A percentile compares a stretch with the other conserved stretches of the same genome.
Evolutionary conservation across 1,140 invertebrate species (phyloP).

Genomic region (Pachypeltis micranthus): DNA sequence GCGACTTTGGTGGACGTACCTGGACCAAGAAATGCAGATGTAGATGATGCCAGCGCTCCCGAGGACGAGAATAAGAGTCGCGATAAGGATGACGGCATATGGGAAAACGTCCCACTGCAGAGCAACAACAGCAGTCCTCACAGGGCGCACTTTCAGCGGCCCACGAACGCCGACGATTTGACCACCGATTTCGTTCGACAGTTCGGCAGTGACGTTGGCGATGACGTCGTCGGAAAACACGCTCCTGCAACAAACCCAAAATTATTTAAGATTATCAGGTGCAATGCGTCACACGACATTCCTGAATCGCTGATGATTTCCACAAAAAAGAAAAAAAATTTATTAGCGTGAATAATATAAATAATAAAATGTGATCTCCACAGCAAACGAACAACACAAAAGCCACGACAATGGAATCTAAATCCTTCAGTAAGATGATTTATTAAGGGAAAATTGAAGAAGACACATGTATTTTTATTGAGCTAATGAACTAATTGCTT

Average conservation of each 20-base stretch:
- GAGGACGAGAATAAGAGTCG: slow-evolving; percentile 71
- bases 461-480: too few species aligned
- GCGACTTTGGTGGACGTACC: slow-evolving; percentile 40
- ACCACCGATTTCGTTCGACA: not conserved
- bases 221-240: slow-evolving; percentile 32
- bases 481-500: too few species aligned
- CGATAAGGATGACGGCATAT: slow-evolving; percentile 73
- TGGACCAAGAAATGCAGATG: slow-evolving; percentile 84
- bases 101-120: slow-evolving; percentile 65
- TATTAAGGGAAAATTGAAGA: too few species aligned
- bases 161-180: slow-evolving; percentile 44
- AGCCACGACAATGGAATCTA: too few species aligned
- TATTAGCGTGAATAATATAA: too few species aligned
- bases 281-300: too few species aligned
- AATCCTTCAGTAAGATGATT: too few species aligned
- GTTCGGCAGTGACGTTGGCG: slow-evolving; percentile 47
- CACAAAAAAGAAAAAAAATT: too few species aligned
- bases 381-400: too few species aligned
- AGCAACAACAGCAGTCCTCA: slow-evolving; percentile 44
- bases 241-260: slow-evolving; percentile 10
- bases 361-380: too few species aligned
- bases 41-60: slow-evolving; percentile 77
- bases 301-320: too few species aligned
- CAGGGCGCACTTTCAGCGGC: slow-evolving; percentile 39
- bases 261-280: too few species aligned